phyloP scores from a whole-genome alignment of 1,140 invertebrate species.

The Brachionus plicatilis region DNA sequence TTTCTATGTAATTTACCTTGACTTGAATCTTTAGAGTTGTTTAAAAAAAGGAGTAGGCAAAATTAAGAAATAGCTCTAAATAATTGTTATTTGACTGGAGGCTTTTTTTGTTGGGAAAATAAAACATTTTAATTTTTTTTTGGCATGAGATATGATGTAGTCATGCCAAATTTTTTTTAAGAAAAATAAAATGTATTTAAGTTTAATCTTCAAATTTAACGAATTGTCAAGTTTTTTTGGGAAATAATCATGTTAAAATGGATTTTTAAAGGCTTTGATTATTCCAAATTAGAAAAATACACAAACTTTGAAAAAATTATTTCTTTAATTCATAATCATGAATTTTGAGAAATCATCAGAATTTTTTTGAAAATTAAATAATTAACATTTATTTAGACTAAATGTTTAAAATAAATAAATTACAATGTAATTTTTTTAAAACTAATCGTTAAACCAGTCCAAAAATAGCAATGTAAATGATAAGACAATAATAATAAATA shows the following conservation, averaged over 20 bases:
- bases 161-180: neutral
- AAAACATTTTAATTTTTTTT: neutral
- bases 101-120: neutral
- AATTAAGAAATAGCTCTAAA: neutral
- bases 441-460: constrained; percentile 31
- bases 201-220: neutral
- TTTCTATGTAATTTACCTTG: constrained; percentile 32
- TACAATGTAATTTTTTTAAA: no score
- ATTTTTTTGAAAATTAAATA: neutral
- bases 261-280: neutral
- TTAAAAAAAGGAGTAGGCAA: neutral
- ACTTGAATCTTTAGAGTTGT: neutral
- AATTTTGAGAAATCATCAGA: neutral
- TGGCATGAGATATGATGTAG: neutral
- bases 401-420: neutral
- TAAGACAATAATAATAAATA: constrained; percentile 25
- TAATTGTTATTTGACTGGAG: neutral
- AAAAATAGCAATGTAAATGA: constrained; percentile 36
- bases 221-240: neutral
- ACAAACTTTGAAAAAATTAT: neutral
- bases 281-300: neutral
- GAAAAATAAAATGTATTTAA: neutral
- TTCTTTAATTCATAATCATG: neutral
- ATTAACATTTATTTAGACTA: neutral
- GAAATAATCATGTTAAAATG: neutral